Conservation (phyloP, 2,113 vertebrate species). For the Tetrax tetrax region DNA sequence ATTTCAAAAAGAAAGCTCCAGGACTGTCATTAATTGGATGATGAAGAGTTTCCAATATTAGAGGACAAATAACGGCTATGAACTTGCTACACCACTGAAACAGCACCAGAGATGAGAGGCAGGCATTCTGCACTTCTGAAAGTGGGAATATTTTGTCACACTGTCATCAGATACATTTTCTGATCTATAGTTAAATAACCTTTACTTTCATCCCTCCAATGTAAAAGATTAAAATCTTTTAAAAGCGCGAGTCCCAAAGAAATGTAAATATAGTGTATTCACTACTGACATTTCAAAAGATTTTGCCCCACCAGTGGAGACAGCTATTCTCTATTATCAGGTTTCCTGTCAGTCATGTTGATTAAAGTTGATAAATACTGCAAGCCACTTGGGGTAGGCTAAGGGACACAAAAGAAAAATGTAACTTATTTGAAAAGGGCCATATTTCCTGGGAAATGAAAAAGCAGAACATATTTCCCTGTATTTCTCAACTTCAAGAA, state of each 20-base stretch:
- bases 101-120: background rate
- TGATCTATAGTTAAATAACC: conserved; percentile 69
- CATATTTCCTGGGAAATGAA: conserved; percentile 28
- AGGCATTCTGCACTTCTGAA: background rate
- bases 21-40: background rate
- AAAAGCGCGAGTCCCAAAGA: conserved; percentile 68
- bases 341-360: conserved; percentile 76
- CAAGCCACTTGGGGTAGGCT: conserved; percentile 50
- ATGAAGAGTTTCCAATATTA: background rate
- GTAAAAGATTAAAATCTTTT: conserved; percentile 74
- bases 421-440: conserved; percentile 59
- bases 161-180: conserved; percentile 56
- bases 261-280: conserved; percentile 78
- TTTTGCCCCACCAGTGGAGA: conserved; percentile 62
- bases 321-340: conserved; percentile 70
- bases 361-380: conserved; percentile 77
- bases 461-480: background rate
- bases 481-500: background rate
- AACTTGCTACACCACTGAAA: background rate
- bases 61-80: background rate
- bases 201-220: conserved; percentile 70
- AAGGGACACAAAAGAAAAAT: conserved; percentile 63
- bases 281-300: conserved; percentile 78
- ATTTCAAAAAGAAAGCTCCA: background rate
- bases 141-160: conserved; percentile 3